Evolutionary conservation across 2,888 invertebrate genomes (phyloP).

Genomic region (Heteromyza rotundicornis): DNA sequence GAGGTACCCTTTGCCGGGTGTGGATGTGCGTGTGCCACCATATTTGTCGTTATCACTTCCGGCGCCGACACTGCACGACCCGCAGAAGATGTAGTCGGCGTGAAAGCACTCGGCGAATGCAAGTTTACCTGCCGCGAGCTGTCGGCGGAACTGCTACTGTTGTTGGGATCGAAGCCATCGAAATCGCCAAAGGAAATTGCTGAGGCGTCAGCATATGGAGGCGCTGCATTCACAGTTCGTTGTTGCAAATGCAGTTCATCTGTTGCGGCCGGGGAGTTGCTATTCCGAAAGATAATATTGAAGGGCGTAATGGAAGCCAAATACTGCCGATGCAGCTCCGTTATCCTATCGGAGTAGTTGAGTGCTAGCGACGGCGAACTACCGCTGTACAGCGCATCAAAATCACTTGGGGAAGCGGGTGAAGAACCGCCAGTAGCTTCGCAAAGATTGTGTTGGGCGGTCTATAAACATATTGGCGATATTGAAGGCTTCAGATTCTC

Average conservation of each 20-base stretch:
- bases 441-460: conserved; percentile 34
- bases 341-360: conserved; percentile 59
- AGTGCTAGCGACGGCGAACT: conserved; percentile 37
- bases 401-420: conserved; percentile 36
- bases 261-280: not conserved
- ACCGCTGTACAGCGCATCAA: conserved; percentile 40
- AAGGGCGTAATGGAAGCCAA: conserved; percentile 58
- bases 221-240: conserved; percentile 19
- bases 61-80: not conserved
- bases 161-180: conserved; percentile 36
- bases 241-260: conserved; percentile 19
- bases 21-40: conserved; percentile 17
- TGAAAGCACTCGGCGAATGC: conserved; percentile 55
- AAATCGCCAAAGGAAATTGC: conserved; percentile 24
- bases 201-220: conserved; percentile 30
- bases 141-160: conserved; percentile 32
- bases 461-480: not conserved
- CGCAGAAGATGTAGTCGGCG: conserved; percentile 40
- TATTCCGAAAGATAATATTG: conserved; percentile 54
- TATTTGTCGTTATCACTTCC: conserved; percentile 9
- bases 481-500: not conserved
- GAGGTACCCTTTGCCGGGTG: conserved; percentile 37
- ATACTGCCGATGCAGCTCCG: conserved; percentile 60
- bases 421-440: conserved; percentile 28
- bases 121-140: conserved; percentile 35